Evolutionary conservation across 2,888 invertebrate species (phyloP).

Genomic region (Byasa hedistus): DNA sequence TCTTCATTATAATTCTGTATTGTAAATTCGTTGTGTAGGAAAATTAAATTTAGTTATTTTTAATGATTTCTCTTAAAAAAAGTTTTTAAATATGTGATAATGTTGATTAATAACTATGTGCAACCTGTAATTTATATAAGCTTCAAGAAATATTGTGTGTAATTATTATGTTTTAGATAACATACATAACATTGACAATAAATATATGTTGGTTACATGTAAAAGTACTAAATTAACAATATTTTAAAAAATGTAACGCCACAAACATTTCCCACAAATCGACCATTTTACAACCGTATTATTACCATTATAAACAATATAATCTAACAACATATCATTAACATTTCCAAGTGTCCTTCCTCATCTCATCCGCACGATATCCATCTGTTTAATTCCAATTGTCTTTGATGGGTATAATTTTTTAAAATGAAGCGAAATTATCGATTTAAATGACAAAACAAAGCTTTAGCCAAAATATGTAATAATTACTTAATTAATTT

Average conservation of each 20-base stretch:
- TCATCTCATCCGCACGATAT: not conserved
- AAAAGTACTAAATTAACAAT: conserved; percentile 16
- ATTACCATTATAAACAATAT: conserved; percentile 5
- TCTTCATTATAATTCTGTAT: not conserved
- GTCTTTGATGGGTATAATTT: not conserved
- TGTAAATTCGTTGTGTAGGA: not conserved
- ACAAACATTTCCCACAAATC: conserved; percentile 7
- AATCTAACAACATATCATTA: not conserved
- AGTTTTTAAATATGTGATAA: not conserved
- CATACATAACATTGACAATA: conserved; percentile 13
- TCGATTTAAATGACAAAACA: not conserved
- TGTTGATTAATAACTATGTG: not conserved
- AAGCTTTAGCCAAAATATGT: not conserved
- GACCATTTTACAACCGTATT: conserved; percentile 6
- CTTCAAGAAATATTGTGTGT: not conserved
- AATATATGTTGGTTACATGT: conserved; percentile 6
- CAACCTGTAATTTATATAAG: not conserved
- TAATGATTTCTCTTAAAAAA: no score
- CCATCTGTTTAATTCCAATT: not conserved
- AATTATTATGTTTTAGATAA: conserved; percentile 8
- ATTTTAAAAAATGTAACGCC: conserved; percentile 12
- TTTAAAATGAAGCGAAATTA: no score
- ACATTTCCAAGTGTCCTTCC: no score
- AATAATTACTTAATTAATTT: not conserved
- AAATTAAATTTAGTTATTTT: not conserved